These are phyloP conservation scores for Tineola bisselliella DNA, from an alignment of 2,888 invertebrate species.

Conservation along the genomic window DNA sequence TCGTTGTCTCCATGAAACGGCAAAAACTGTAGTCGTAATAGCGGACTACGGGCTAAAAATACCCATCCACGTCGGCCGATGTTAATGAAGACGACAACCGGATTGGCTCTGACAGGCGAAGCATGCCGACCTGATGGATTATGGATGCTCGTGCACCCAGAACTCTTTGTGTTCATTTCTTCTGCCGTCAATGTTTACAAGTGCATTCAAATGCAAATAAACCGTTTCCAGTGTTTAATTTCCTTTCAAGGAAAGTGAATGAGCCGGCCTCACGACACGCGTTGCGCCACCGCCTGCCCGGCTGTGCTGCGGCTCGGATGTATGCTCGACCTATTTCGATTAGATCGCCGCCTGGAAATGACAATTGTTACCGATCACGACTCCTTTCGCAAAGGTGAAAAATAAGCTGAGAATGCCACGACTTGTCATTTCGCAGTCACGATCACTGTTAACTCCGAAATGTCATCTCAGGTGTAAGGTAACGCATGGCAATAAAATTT, in stretches of 20 bases:
- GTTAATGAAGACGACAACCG: conserved; percentile 40
- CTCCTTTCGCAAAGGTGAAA: conserved; percentile 61
- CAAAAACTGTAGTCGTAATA: conserved; percentile 38
- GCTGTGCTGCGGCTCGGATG: conserved; percentile 4
- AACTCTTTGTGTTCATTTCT: not conserved
- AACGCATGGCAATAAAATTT: not conserved
- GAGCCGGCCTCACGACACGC: not conserved
- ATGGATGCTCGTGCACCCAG: conserved; percentile 18
- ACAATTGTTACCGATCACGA: conserved; percentile 61
- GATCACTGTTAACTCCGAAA: conserved; percentile 39
- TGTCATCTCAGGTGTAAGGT: conserved; percentile 38
- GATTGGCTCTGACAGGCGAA: conserved; percentile 33
- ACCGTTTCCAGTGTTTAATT: not conserved
- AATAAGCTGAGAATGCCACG: conserved; percentile 64
- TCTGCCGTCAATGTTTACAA: not conserved
- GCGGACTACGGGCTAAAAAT: conserved; percentile 36
- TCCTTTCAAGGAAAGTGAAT: conserved; percentile 12
- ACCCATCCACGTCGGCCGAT: conserved; percentile 22
- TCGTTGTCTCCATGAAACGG: conserved; percentile 15
- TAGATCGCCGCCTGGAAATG: conserved; percentile 40
- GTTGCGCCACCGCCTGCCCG: not conserved
- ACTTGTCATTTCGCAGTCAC: conserved; percentile 63
- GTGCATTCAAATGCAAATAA: conserved; percentile 4
- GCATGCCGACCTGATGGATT: conserved; percentile 24
- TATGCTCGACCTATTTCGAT: conserved; percentile 44